Percentiles rank a stretch among this genome's conserved stretches.
Evolutionary conservation across 2,888 invertebrate genomes (phyloP).

Genomic region (Rhagium mordax): DNA sequence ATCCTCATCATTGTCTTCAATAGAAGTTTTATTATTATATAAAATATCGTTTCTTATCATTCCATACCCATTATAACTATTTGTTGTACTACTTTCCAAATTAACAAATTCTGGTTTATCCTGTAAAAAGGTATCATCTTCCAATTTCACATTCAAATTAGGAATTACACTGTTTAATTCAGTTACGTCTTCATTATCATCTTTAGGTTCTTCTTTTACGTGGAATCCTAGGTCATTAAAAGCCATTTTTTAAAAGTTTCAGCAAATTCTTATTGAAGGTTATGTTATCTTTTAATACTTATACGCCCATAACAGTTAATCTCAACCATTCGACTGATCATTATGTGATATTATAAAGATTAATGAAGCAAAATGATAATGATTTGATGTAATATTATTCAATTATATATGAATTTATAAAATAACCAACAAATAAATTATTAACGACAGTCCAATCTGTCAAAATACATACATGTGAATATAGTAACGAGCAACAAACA

Average conservation of each 20-base stretch:
- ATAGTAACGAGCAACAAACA: too few species aligned
- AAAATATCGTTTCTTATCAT: neutral
- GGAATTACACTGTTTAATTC: neutral
- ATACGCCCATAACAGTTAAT: neutral
- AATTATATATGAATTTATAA: neutral
- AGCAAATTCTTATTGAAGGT: neutral
- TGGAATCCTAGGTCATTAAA: neutral
- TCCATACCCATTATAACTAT: neutral
- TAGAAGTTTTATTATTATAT: neutral
- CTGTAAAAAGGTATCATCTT: constrained; percentile 22
- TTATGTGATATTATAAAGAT: neutral
- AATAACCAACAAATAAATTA: too few species aligned
- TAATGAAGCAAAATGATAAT: neutral
- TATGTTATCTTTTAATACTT: neutral
- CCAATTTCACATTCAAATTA: constrained; percentile 4
- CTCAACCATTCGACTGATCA: neutral
- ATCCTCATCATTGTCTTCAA: neutral
- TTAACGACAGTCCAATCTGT: too few species aligned
- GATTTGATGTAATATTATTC: neutral
- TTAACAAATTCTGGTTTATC: constrained; percentile 30
- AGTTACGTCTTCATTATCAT: neutral
- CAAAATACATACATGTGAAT: too few species aligned
- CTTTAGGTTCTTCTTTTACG: constrained; percentile 22
- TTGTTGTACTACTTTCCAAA: constrained; percentile 10
- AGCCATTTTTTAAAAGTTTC: constrained; percentile 7